Base-by-base conservation (phyloP, 2,888 invertebrate species). In the Boloria selene region DNA sequence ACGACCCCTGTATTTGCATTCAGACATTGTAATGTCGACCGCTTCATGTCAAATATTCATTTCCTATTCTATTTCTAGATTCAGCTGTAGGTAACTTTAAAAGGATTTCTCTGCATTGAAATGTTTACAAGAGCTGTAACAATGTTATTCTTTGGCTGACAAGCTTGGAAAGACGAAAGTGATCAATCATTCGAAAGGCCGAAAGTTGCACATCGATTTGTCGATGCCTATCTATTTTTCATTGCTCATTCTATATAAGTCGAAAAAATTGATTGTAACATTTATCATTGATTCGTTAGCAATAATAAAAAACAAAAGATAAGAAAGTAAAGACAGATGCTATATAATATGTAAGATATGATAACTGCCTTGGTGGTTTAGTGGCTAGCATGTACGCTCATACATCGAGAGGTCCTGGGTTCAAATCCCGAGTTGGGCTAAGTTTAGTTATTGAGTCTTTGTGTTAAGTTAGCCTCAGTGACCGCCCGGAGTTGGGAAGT, bases 141-240 rank as follows among this genome's bases (percentile, higher is more conserved):
- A 91, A 86, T 89, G 89, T 90, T 90, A 89, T 92, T 91, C 87
- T 88, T 85, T 82, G 84, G 73, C 82, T 88, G 88, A 88, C 88
- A 88, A 86, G 86, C 85, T 79, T 79, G 78, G 83, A 79, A 79
- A 84, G 79, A 81, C 78, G 79, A 77, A 78, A 74, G 78, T 83
- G 84, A 91, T 91, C 89, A 89, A 90, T 90, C 90, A 90, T 87
- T 76, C 71, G 74, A 69, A 77, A 88, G 86, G 88, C 72, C 75
- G 49, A 50, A 65, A 59, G 56, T 61, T 63, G 61, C 70, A 68
- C 52, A 53, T 76, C 74, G 72, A 79, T 69, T 78, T 77, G 71
- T 71, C 69, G 73, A 75, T 77, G 76, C 78, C 75, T 51, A 60
- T 66, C 54, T 49, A 45, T 65, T 68, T 65, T 54, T 62, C 61